phyloP scores from a whole-genome alignment of 2,113 vertebrate species.

The Amphiprion percula region DNA sequence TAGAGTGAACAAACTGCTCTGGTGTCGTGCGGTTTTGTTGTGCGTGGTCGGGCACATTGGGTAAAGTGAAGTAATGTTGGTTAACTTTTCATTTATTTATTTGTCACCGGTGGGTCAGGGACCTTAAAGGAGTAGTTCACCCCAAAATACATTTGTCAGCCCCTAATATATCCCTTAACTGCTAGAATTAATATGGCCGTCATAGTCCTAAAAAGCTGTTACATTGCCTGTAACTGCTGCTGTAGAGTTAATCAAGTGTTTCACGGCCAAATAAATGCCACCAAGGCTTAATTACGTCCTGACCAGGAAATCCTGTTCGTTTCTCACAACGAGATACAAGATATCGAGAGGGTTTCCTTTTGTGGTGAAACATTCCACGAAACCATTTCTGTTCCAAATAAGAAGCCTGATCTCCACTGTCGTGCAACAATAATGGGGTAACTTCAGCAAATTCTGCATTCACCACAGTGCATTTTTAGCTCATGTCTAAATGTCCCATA shows the following conservation, averaged over 20 bases:
- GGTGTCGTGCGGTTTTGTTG: constrained; percentile 5
- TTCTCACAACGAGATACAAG: neutral
- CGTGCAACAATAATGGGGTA: neutral
- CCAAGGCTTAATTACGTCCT: neutral
- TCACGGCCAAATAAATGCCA: constrained; percentile 1
- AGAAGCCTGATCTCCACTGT: neutral
- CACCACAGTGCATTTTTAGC: constrained; percentile 25
- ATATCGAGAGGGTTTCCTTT: constrained; percentile 1
- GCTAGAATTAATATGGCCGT: neutral
- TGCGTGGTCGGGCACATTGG: constrained; percentile 10
- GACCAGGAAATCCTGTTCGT: neutral
- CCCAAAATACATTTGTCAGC: constrained; percentile 16
- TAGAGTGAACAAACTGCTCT: constrained; percentile 21
- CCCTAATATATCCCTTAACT: neutral
- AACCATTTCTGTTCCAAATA: neutral
- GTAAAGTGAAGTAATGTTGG: constrained; percentile 15
- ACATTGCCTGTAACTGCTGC: constrained; percentile 10
- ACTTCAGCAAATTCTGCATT: neutral
- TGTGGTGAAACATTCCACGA: constrained; percentile 29
- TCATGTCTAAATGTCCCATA: constrained; percentile 1
- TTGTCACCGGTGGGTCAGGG: constrained; percentile 10
- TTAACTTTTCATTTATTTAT: constrained; percentile 36
- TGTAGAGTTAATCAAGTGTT: constrained; percentile 2
- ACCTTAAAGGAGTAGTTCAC: constrained; percentile 35
- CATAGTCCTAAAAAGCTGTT: neutral